Percentiles rank a stretch among this genome's conserved stretches.
Evolutionary conservation across 1,140 invertebrate species (phyloP).

Genomic region (Plutomurus gul): DNA sequence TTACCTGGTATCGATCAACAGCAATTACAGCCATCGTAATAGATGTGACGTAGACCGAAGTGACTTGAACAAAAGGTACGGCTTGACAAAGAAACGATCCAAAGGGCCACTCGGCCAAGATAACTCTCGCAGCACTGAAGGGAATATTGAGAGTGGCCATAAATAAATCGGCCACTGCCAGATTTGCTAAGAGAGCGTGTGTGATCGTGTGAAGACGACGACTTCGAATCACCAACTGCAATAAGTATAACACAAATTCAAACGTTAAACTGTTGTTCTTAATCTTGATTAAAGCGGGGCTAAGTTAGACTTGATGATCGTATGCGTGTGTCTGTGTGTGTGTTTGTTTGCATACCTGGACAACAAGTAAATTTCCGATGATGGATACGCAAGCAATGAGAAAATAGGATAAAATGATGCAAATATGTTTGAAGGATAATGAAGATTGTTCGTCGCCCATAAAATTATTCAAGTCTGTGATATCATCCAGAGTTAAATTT

Average conservation of each 20-base stretch:
- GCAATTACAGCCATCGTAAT: constrained; percentile 64
- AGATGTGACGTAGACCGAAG: constrained; percentile 63
- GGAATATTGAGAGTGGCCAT: constrained; percentile 59
- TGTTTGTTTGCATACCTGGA: constrained; percentile 39
- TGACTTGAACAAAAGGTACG: constrained; percentile 62
- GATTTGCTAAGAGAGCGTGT: constrained; percentile 56
- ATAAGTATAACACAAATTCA: background rate
- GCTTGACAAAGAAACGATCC: constrained; percentile 60
- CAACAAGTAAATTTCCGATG: constrained; percentile 50
- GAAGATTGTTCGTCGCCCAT: constrained; percentile 32
- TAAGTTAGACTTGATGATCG: too few species aligned
- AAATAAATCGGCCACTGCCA: constrained; percentile 57
- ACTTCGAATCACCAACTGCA: constrained; percentile 56
- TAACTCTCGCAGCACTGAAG: constrained; percentile 56
- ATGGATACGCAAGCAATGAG: constrained; percentile 47
- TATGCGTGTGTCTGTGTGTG: background rate
- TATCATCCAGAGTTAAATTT: constrained; percentile 49
- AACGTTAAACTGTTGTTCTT: background rate
- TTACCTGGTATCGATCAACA: constrained; percentile 60
- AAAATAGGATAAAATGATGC: constrained; percentile 44
- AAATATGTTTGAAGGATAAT: constrained; percentile 40
- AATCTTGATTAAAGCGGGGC: background rate
- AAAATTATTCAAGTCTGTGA: constrained; percentile 46
- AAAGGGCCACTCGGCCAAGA: constrained; percentile 60
- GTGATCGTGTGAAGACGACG: constrained; percentile 56